Evolutionary conservation across 2,888 invertebrate genomes (phyloP), one percentile per base, ranked within the genome.

Genomic region (Sinotaia quadrata): DNA sequence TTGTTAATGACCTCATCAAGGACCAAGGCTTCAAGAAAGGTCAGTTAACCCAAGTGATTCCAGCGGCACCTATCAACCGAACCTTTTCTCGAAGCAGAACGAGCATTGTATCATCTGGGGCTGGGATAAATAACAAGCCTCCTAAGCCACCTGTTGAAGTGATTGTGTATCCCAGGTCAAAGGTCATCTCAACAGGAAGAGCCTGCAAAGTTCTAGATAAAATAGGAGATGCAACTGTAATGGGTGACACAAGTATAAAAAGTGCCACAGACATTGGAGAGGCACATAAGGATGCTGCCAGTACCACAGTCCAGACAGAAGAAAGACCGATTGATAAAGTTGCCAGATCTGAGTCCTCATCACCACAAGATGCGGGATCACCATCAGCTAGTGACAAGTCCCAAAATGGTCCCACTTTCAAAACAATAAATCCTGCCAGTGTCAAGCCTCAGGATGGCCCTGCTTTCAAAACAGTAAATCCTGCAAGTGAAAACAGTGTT

Each of bases 161-260:
- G 31, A 65, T 65, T 33, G 65, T 65, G 54, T 65, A 65, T 29
- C 65, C 65, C 12, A 54, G 65, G 24, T 54, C 65, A 29, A 65
- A 65, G n/a, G 65, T 65, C n/a, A 65, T 65, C 31, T 65, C 65
- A 31, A 65, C 65, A 7, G 65, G 65, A 21, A 54, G 65, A 33
- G 65, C 65, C 12, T 65, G 65, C 56, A 65, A 65, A 56, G 65
- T 56, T 15, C 24, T 44, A 8, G 65, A 56, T 47, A 56, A 44
- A 8, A 7, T 21, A 3, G 56, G 31, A 15, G 56, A 56, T n/a
- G 27, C 34, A 2, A 7, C 65, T n/a, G 54, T 8, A 2, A 54
- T 18, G 41, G 41, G 10, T 18, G 41, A 15, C 10, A 41, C 41
- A 10, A 41, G 15, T 12, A 12, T 18, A 41, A 15, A 41, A 10